Evolutionary conservation across 2,888 invertebrate species (phyloP), one percentile per base, ranked within the genome.

Genomic region (Molorchus minor): DNA sequence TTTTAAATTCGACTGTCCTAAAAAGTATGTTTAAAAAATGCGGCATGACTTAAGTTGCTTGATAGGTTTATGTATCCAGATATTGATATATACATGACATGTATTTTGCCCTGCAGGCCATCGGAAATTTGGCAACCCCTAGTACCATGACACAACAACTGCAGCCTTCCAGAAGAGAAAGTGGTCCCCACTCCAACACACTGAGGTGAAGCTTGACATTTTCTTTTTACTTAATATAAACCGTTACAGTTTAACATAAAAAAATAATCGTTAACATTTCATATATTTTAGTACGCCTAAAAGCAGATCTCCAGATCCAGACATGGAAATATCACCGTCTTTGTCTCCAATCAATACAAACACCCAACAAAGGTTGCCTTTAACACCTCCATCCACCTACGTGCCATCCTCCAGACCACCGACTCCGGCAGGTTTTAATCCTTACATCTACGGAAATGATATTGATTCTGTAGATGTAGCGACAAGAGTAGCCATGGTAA

Each of bases 401-500:
- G 70, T 75, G 17, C 75, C 79, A 41, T 74, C 80, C 0, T 74
- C 82, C 0, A 83, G 85, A 16, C 79, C 84, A 2, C 78, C 83
- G 8, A 80, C 82, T 29, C 81, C 83, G 54, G 82, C 85, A 5
- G 75, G 77, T 2, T 82, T 88, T 74, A 96, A 96, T 82, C 95
- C 95, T 0, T 92, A 96, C 74, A 94, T 97, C 68, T 94, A 91
- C 77, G 94, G 94, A 36, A 93, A 90, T 75, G 96, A 99, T 79
- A 94, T 98, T 0, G 99, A 99, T 80, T 96, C 97, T 0, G 98
- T 99, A 0, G 99, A 99, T 80, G 91, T 99, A 15, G 98, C 99
- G 5, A 98, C 97, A 0, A 83, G 99, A 62, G 96, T 99, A 41
- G 98, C 98, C 10, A 97, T 98, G 96, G 96, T 93, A 77, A 76